Conservation (phyloP, 2,113 vertebrate species). For the Protobothrops flavoviridis region DNA sequence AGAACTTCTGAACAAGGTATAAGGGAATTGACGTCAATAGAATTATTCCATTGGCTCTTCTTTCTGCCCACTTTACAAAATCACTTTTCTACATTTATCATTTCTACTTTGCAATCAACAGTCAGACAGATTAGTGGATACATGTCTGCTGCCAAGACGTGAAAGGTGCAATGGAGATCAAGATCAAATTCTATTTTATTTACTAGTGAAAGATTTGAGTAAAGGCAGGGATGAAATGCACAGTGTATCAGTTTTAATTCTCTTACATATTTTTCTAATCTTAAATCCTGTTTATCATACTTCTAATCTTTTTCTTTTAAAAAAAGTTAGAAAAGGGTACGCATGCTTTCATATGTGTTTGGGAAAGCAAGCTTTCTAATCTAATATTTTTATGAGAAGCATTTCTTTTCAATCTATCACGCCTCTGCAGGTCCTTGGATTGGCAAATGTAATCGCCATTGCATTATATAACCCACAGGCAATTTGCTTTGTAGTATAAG, state of each 20-base stretch:
- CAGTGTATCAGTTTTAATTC: background rate
- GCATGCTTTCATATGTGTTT: background rate
- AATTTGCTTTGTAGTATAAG: background rate
- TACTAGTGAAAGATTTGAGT: background rate
- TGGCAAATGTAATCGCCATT: background rate
- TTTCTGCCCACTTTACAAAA: background rate
- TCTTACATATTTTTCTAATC: background rate
- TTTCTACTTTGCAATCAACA: background rate
- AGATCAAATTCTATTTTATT: background rate
- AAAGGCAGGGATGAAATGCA: background rate
- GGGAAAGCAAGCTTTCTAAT: background rate
- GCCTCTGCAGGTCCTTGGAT: background rate
- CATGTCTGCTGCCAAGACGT: background rate
- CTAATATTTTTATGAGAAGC: background rate
- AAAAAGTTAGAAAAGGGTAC: background rate
- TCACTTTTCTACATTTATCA: background rate
- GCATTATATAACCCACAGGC: background rate
- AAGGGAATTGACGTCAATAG: constrained; percentile 2
- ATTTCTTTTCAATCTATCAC: background rate
- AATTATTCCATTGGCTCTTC: background rate
- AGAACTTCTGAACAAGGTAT: background rate
- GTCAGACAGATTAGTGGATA: background rate
- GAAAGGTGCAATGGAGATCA: background rate
- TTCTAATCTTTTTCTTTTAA: background rate
- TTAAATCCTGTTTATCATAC: background rate